A percentile compares a stretch with the other conserved stretches of the same genome.
These are phyloP conservation scores for Paramuricea clavata DNA, from an alignment of 92 coral and sea anemone species.

Conservation along the genomic window DNA sequence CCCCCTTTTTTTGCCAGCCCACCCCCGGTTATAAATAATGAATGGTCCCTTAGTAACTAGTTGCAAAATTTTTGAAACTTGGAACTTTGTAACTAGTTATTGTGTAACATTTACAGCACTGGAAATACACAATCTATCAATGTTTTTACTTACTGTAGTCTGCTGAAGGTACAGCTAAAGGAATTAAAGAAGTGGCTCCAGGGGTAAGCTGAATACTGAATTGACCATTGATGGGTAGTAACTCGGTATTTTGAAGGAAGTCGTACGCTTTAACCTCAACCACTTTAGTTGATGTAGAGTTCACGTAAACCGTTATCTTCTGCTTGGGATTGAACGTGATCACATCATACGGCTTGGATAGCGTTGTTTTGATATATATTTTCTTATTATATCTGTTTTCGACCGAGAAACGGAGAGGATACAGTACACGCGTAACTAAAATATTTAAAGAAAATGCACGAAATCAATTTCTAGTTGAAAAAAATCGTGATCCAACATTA, in stretches of 20 bases:
- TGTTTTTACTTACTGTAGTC: slow-evolving; percentile 11
- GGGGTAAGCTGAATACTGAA: slow-evolving; percentile 13
- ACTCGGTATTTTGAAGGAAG: slow-evolving; percentile 9
- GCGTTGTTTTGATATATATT: slow-evolving; percentile 24
- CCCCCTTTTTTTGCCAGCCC: no score
- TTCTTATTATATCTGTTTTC: slow-evolving; percentile 37
- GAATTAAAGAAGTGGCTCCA: background rate
- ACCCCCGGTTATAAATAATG: no score
- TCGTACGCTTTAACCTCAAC: slow-evolving; percentile 34
- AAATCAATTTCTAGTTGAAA: background rate
- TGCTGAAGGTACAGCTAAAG: slow-evolving; percentile 25
- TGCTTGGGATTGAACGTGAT: slow-evolving; percentile 24
- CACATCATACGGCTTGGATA: slow-evolving; percentile 17
- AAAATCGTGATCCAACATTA: no score
- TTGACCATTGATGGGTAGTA: slow-evolving; percentile 19
- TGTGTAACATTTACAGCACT: no score
- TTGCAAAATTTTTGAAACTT: no score
- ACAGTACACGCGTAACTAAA: background rate
- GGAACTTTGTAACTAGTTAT: no score
- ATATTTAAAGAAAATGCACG: background rate
- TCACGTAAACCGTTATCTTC: slow-evolving; percentile 1
- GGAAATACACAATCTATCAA: no score
- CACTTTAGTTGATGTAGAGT: background rate
- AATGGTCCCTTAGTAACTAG: no score
- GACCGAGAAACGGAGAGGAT: slow-evolving; percentile 33